A percentile compares a stretch with the other conserved stretches of the same genome.
Evolutionary conservation across 2,888 invertebrate genomes (phyloP).

Genomic region (Xylota segnis): DNA sequence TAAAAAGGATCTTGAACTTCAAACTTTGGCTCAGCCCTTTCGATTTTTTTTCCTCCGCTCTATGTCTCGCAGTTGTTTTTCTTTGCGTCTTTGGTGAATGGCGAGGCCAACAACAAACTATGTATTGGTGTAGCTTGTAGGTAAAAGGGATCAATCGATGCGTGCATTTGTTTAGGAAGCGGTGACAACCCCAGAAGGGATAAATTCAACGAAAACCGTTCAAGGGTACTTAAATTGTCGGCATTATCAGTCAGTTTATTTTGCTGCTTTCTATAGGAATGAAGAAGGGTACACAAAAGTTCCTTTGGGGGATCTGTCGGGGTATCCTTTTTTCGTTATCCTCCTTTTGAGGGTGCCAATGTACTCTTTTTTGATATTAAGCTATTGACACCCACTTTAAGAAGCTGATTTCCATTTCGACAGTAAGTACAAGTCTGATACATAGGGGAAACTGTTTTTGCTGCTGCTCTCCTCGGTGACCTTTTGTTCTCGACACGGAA

Average conservation of each 20-base stretch:
- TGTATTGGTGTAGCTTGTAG: background rate
- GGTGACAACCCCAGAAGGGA: slow-evolving; percentile 25
- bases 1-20: slow-evolving; percentile 54
- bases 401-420: slow-evolving; percentile 54
- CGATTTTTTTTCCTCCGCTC: background rate
- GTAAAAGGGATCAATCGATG: slow-evolving; percentile 46
- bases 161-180: slow-evolving; percentile 51
- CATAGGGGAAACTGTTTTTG: slow-evolving; percentile 22
- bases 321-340: slow-evolving; percentile 6
- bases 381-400: slow-evolving; percentile 44
- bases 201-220: slow-evolving; percentile 35
- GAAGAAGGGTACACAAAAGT: slow-evolving; percentile 28
- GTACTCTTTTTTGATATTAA: slow-evolving; percentile 28
- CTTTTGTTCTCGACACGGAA: slow-evolving; percentile 41
- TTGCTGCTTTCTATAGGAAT: slow-evolving; percentile 26
- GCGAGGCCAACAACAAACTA: slow-evolving; percentile 16
- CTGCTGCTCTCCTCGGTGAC: slow-evolving; percentile 17
- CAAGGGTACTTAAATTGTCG: slow-evolving; percentile 52
- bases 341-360: slow-evolving; percentile 15
- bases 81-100: slow-evolving; percentile 16
- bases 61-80: background rate
- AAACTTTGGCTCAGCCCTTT: slow-evolving; percentile 32
- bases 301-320: slow-evolving; percentile 20
- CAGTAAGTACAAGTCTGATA: slow-evolving; percentile 42
- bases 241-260: slow-evolving; percentile 65